Percentiles rank a stretch among this genome's conserved stretches.
Evolutionary conservation across 2,797 vertebrate species (phyloP).

Genomic region (Neomorphus geoffroyi): DNA sequence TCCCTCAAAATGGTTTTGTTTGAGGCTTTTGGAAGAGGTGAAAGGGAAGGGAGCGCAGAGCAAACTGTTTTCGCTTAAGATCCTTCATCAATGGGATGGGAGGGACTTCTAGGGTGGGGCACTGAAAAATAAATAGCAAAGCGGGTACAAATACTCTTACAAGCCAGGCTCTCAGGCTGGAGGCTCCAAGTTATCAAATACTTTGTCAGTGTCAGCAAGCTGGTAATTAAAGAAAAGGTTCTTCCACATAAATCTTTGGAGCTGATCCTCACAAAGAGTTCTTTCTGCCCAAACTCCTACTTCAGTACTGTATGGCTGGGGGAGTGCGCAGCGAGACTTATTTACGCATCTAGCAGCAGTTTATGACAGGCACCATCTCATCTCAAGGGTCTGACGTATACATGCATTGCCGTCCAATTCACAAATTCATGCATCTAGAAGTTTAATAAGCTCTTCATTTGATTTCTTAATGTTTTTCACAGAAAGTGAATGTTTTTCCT

Average conservation of each 20-base stretch:
- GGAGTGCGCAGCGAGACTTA: slow-evolving; percentile 25
- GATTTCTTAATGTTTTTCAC: slow-evolving; percentile 66
- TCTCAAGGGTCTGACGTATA: slow-evolving; percentile 22
- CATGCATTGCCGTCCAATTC: background rate
- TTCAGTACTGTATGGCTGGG: background rate
- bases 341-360: slow-evolving; percentile 28
- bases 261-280: slow-evolving; percentile 28
- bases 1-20: background rate
- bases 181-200: background rate
- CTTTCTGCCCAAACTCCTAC: slow-evolving; percentile 25
- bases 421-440: slow-evolving; percentile 49
- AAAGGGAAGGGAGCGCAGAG: background rate
- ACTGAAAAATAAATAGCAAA: background rate
- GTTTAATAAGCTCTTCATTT: slow-evolving; percentile 63
- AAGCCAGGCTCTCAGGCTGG: background rate
- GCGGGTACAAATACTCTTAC: background rate
- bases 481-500: slow-evolving; percentile 63
- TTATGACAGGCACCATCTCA: slow-evolving; percentile 49
- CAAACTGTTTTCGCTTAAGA: background rate
- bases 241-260: slow-evolving; percentile 42
- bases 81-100: rapidly evolving
- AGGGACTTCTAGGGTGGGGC: background rate
- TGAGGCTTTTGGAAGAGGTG: background rate
- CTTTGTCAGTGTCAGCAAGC: slow-evolving; percentile 6
- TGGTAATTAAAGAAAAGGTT: slow-evolving; percentile 28